Evolutionary conservation across 2,888 invertebrate genomes (phyloP).

Genomic region (Meiosimyza decipiens): DNA sequence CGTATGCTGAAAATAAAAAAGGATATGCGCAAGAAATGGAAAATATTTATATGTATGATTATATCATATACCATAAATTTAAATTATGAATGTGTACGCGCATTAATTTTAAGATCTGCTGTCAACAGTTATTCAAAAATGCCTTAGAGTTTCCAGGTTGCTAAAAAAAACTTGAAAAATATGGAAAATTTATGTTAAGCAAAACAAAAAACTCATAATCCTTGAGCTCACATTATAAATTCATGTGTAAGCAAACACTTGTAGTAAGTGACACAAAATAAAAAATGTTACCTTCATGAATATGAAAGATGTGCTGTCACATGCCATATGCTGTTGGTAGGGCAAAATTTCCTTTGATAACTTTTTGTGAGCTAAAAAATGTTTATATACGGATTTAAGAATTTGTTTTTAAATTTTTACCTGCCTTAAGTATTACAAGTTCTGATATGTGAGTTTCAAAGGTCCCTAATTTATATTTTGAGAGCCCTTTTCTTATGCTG

Average conservation of each 20-base stretch:
- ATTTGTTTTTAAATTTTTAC: too few species aligned
- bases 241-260: too few species aligned
- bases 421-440: too few species aligned
- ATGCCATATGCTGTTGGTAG: too few species aligned
- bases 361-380: too few species aligned
- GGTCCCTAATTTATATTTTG: too few species aligned
- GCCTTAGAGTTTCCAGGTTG: conserved; percentile 31
- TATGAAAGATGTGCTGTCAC: neutral
- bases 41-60: neutral
- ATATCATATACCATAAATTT: conserved; percentile 40
- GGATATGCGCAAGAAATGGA: neutral
- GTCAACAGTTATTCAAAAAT: conserved; percentile 45
- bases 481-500: too few species aligned
- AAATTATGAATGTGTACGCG: conserved; percentile 48
- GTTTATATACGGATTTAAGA: too few species aligned
- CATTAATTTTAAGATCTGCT: conserved; percentile 44
- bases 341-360: too few species aligned
- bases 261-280: neutral
- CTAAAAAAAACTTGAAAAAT: neutral
- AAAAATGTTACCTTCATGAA: neutral
- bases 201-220: neutral
- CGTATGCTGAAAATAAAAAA: too few species aligned
- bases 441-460: too few species aligned
- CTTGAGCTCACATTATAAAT: too few species aligned
- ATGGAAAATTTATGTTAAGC: conserved; percentile 5